A percentile compares a stretch with the other conserved stretches of the same genome.
Conservation (phyloP, 2,113 vertebrate genomes). For the Marmota monax region DNA sequence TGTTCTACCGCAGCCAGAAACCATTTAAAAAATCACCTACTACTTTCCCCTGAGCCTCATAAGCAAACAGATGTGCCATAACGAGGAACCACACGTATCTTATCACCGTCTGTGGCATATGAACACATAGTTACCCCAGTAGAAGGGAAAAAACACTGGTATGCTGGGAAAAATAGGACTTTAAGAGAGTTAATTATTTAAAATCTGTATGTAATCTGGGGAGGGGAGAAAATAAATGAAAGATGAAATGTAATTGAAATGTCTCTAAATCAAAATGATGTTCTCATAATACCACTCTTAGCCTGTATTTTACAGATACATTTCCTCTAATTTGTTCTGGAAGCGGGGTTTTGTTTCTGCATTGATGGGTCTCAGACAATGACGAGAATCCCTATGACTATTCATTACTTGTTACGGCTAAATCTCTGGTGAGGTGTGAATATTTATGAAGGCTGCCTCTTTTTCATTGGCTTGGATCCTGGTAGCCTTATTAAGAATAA, state of each 20-base stretch:
- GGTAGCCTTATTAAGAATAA: conserved; percentile 60
- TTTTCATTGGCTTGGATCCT: conserved; percentile 69
- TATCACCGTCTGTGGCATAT: not conserved
- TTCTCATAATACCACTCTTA: not conserved
- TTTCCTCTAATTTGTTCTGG: conserved; percentile 41
- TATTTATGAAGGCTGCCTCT: conserved; percentile 53
- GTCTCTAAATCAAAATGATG: not conserved
- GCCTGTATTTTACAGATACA: not conserved
- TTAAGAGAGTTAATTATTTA: conserved; percentile 9
- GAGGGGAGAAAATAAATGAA: not conserved
- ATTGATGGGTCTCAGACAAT: conserved; percentile 39
- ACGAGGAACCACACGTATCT: not conserved
- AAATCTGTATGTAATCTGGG: conserved; percentile 5
- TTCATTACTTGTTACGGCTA: conserved; percentile 60
- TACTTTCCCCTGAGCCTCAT: not conserved
- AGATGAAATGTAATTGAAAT: not conserved
- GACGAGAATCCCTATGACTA: conserved; percentile 59
- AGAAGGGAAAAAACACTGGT: not conserved
- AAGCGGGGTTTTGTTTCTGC: conserved; percentile 34
- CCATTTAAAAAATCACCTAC: conserved; percentile 52
- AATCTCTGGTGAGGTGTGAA: conserved; percentile 63
- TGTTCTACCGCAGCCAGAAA: conserved; percentile 38
- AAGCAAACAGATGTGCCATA: conserved; percentile 57
- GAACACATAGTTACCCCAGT: not conserved
- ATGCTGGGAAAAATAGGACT: not conserved